Evolutionary conservation across 2,888 invertebrate genomes (phyloP).

Genomic region (Dolomedes plantarius): DNA sequence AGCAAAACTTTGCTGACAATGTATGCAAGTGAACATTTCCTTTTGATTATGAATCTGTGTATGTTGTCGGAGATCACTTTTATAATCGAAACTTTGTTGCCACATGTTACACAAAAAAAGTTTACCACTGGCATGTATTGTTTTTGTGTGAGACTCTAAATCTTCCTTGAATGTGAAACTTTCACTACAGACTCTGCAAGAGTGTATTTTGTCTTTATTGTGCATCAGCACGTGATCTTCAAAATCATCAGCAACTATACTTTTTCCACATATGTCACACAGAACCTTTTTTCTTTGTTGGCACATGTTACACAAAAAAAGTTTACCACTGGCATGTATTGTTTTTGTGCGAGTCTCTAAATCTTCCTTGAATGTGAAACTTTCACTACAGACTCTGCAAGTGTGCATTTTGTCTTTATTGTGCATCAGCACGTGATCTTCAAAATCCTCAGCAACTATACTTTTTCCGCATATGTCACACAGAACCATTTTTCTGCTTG

Average conservation of each 20-base stretch:
- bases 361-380: constrained; percentile 57
- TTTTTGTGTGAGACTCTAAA: constrained; percentile 26
- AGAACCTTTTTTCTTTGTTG: constrained; percentile 22
- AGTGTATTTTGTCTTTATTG: constrained; percentile 48
- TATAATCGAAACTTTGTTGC: constrained; percentile 45
- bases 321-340: constrained; percentile 35
- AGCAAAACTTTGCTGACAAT: constrained; percentile 15
- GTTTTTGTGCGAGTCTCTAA: constrained; percentile 27
- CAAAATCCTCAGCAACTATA: constrained; percentile 32
- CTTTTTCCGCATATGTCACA: constrained; percentile 55
- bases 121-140: constrained; percentile 32
- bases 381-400: constrained; percentile 48
- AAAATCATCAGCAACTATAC: constrained; percentile 26
- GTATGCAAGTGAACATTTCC: constrained; percentile 26
- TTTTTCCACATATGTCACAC: constrained; percentile 54
- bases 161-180: constrained; percentile 59
- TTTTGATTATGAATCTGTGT: constrained; percentile 52
- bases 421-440: constrained; percentile 53
- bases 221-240: constrained; percentile 57
- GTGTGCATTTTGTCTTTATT: constrained; percentile 51
- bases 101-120: constrained; percentile 49
- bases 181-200: constrained; percentile 47
- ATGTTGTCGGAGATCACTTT: constrained; percentile 59
- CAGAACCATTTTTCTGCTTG: background rate
- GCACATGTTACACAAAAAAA: constrained; percentile 45